Conservation (phyloP, 2,888 invertebrate genomes). For the Nomada ruficornis region DNA sequence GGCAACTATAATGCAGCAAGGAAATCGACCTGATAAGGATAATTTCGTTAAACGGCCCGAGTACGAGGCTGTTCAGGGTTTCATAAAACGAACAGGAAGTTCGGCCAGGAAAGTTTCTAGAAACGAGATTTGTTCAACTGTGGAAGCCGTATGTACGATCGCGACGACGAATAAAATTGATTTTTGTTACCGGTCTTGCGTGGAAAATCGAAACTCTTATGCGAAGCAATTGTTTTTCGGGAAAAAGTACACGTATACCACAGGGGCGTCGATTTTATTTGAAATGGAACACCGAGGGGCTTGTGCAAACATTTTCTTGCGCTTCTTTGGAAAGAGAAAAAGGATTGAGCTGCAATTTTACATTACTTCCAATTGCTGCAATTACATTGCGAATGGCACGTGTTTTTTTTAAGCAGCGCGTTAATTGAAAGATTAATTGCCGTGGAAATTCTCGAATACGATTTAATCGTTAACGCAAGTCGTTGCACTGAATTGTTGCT, state of each 20-base stretch:
- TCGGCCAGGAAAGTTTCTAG: slow-evolving; percentile 41
- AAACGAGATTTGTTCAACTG: not conserved
- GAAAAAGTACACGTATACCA: too few relatives aligned
- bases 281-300: too few relatives aligned
- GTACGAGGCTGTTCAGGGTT: not conserved
- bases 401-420: not conserved
- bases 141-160: not conserved
- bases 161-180: not conserved
- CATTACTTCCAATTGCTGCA: too few relatives aligned
- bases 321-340: too few relatives aligned
- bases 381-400: too few relatives aligned
- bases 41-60: not conserved
- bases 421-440: slow-evolving; percentile 7
- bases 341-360: too few relatives aligned
- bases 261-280: too few relatives aligned
- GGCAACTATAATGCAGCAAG: not conserved
- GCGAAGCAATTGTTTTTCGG: not conserved
- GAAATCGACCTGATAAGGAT: slow-evolving; percentile 19
- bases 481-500: not conserved
- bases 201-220: not conserved
- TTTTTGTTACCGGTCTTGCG: not conserved
- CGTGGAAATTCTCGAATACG: not conserved
- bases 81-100: slow-evolving; percentile 36
- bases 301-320: too few relatives aligned
- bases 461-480: not conserved